These are phyloP conservation scores for Uria lomvia DNA, from an alignment of 2,113 vertebrate species.

Conservation along the genomic window DNA sequence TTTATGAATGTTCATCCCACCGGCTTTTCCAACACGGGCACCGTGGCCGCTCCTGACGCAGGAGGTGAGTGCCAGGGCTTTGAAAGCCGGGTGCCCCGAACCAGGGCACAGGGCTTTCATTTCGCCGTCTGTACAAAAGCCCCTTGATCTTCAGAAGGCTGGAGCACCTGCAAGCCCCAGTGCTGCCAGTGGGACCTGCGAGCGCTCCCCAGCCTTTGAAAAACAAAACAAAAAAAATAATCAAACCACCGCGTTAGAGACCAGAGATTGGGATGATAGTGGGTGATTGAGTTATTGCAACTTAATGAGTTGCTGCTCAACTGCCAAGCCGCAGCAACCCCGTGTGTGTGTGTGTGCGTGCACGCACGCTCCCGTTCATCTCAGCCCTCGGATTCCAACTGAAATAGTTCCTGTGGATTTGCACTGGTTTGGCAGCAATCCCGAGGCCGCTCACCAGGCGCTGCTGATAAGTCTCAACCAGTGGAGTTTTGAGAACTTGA, in stretches of 20 bases:
- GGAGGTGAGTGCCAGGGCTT: background rate
- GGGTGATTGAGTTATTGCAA: constrained; percentile 34
- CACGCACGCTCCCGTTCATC: background rate
- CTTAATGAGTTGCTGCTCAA: background rate
- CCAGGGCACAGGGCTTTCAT: background rate
- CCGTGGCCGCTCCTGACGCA: accelerated
- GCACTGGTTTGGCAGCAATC: background rate
- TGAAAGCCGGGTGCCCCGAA: background rate
- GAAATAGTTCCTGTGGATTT: background rate
- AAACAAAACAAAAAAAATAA: background rate
- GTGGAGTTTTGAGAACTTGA: background rate
- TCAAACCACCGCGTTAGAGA: background rate
- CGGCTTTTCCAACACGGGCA: background rate
- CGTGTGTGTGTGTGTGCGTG: background rate
- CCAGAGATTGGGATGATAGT: background rate
- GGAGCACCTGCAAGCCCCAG: background rate
- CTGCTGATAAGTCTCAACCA: background rate
- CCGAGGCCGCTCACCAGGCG: background rate
- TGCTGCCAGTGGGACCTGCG: background rate
- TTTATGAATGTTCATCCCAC: background rate
- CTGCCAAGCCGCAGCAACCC: constrained; percentile 39
- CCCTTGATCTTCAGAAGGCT: background rate
- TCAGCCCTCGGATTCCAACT: background rate
- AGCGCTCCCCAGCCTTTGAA: background rate
- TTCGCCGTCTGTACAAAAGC: background rate